Conservation (phyloP, 2,113 vertebrate species). For the Sialia sialis region DNA sequence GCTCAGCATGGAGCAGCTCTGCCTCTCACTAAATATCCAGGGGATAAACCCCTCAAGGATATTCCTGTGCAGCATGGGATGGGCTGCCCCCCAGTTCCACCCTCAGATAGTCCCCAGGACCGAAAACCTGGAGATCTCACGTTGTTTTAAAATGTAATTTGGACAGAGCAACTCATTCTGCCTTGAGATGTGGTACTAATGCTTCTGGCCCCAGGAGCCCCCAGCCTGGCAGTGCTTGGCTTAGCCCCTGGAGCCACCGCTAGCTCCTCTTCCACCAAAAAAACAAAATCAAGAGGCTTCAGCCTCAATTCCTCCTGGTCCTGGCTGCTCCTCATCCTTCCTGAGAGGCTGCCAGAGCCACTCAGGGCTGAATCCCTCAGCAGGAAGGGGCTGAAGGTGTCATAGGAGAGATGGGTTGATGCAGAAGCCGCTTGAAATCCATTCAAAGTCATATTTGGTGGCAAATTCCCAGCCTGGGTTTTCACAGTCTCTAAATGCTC, state of each 20-base stretch:
- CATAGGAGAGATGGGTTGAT: neutral
- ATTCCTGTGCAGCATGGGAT: rapidly evolving
- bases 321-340: neutral
- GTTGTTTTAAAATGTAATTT: rapidly evolving
- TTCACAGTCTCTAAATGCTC: rapidly evolving
- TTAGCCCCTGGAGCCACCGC: rapidly evolving
- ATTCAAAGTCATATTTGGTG: neutral
- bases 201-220: neutral
- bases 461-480: neutral
- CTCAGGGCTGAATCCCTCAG: neutral
- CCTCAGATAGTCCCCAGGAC: neutral
- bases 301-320: neutral
- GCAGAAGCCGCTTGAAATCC: neutral
- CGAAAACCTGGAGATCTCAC: neutral
- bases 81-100: neutral
- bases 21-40: neutral
- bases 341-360: neutral
- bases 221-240: rapidly evolving
- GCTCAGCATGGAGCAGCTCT: neutral
- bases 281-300: neutral
- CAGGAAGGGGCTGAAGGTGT: rapidly evolving
- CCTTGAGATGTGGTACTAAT: neutral
- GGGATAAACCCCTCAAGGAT: neutral
- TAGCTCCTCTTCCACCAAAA: rapidly evolving
- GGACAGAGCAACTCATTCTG: neutral